These are phyloP conservation scores for Acanthopagrus latus DNA, from an alignment of 2,797 vertebrate species.

Conservation along the genomic window DNA sequence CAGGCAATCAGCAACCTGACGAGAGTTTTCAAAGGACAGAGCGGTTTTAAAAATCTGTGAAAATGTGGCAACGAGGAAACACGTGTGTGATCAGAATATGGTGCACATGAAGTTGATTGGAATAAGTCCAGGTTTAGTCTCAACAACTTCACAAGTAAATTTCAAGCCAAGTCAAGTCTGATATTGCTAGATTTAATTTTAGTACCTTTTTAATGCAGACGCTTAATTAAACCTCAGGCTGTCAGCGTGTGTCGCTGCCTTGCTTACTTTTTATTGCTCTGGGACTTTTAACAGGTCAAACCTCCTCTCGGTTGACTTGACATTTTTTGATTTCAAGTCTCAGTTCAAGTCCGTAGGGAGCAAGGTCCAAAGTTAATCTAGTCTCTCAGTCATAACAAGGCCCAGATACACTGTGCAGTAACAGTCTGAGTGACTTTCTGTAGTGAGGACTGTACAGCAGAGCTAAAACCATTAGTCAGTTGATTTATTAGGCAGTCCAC, in stretches of 20 bases:
- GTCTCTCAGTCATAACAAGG: neutral
- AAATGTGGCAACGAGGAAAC: neutral
- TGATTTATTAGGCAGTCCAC: neutral
- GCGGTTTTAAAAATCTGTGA: neutral
- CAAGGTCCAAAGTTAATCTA: neutral
- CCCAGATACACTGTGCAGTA: neutral
- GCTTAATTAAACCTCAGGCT: neutral
- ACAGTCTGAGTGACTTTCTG: too few species aligned
- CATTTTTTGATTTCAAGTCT: slow-evolving; percentile 8
- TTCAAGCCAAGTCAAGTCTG: neutral
- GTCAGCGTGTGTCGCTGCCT: neutral
- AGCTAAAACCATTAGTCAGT: neutral
- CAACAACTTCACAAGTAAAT: neutral
- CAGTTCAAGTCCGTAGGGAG: neutral
- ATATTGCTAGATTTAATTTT: neutral
- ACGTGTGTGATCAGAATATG: neutral
- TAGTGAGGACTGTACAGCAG: neutral
- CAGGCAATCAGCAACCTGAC: slow-evolving; percentile 30
- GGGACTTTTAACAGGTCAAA: too few species aligned
- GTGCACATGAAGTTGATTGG: neutral
- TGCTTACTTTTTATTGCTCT: neutral
- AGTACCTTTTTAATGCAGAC: too few species aligned
- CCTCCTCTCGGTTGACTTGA: neutral
- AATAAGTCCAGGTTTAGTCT: neutral
- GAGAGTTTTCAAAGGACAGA: slow-evolving; percentile 19